phyloP scores from a whole-genome alignment of 2,113 vertebrate genomes.

The Nycticebus coucang region DNA sequence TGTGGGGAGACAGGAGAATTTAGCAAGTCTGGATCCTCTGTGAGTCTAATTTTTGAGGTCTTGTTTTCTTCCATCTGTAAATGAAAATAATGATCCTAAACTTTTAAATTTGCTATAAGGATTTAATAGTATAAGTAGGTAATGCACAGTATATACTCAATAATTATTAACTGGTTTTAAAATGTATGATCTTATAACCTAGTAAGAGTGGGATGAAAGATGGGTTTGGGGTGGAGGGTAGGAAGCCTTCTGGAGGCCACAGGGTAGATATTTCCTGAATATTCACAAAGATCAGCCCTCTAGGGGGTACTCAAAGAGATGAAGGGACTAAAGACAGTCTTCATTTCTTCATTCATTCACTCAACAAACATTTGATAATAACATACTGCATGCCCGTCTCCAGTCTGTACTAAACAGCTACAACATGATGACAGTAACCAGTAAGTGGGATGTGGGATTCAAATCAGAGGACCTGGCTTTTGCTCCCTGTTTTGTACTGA shows the following conservation, averaged over 20 bases:
- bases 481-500: not conserved
- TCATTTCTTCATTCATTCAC: not conserved
- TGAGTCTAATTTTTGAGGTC: not conserved
- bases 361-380: not conserved
- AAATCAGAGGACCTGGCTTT: not conserved
- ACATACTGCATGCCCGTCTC: not conserved
- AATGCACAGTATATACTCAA: not conserved
- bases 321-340: not conserved
- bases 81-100: conserved; percentile 10
- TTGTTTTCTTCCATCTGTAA: not conserved
- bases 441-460: not conserved
- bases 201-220: not conserved
- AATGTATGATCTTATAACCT: not conserved
- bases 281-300: not conserved
- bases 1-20: not conserved
- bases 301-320: not conserved
- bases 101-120: not conserved
- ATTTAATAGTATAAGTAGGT: not conserved
- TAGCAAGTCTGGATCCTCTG: not conserved
- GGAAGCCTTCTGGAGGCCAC: not conserved
- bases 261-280: not conserved
- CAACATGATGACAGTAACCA: not conserved
- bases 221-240: not conserved
- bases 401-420: not conserved
- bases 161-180: not conserved